Conservation (phyloP, 2,113 vertebrate genomes). For the Crocuta crocuta region DNA sequence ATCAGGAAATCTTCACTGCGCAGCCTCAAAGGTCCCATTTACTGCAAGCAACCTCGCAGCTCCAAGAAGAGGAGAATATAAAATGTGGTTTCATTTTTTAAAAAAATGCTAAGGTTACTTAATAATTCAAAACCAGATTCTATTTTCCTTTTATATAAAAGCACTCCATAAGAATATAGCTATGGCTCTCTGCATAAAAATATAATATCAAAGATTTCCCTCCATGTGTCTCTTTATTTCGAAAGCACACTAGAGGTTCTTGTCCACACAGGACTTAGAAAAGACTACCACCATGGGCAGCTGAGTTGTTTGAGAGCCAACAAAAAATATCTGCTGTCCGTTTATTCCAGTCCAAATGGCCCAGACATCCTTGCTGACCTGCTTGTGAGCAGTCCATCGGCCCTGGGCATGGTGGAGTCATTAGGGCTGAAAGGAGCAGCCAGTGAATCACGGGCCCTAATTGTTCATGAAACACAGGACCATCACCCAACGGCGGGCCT, state of each 20-base stretch:
- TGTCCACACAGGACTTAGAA: not conserved
- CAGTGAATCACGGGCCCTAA: slow-evolving; percentile 69
- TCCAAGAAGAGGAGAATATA: slow-evolving; percentile 1
- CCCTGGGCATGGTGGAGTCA: not conserved
- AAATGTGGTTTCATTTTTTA: not conserved
- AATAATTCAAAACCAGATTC: slow-evolving; percentile 47
- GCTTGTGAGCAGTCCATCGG: not conserved
- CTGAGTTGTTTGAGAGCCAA: not conserved
- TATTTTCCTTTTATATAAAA: slow-evolving; percentile 53
- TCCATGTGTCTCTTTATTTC: slow-evolving; percentile 30
- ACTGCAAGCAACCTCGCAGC: not conserved
- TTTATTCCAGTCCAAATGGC: not conserved
- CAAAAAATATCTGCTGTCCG: not conserved
- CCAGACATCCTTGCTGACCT: not conserved
- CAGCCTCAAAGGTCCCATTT: not conserved
- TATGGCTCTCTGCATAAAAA: not conserved
- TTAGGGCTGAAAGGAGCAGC: not conserved
- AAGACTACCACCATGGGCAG: not conserved
- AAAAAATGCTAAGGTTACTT: not conserved
- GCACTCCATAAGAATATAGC: slow-evolving; percentile 14
- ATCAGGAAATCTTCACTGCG: slow-evolving; percentile 44
- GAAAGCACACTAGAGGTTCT: not conserved
- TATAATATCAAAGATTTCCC: not conserved
- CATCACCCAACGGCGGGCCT: slow-evolving; percentile 33
- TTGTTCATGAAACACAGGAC: slow-evolving; percentile 71